A percentile compares a stretch with the other conserved stretches of the same genome.
Evolutionary conservation across 1,140 invertebrate genomes (phyloP).

Genomic region (Drosophila burlai): DNA sequence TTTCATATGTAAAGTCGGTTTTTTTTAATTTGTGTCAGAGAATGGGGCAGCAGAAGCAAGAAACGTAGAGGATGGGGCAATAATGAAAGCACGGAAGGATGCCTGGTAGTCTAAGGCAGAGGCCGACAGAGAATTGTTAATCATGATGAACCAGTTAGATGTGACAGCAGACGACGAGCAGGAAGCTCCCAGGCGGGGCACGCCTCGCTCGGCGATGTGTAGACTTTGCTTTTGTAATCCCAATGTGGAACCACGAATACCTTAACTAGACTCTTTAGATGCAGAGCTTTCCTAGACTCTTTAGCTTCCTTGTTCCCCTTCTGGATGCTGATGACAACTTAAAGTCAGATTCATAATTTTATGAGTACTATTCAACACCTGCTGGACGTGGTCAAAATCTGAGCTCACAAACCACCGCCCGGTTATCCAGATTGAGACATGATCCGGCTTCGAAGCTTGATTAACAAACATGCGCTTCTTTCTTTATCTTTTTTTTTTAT

Average conservation of each 20-base stretch:
- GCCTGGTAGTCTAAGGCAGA: neutral
- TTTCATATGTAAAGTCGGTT: slow-evolving; percentile 14
- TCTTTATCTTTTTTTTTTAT: neutral
- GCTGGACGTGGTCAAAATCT: neutral
- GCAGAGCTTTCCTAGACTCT: neutral
- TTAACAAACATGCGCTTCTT: neutral
- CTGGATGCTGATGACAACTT: neutral
- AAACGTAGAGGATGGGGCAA: neutral
- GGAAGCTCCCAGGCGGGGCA: slow-evolving; percentile 18
- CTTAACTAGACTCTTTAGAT: neutral
- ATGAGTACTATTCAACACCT: neutral
- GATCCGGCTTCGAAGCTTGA: slow-evolving; percentile 51
- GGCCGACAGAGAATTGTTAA: slow-evolving; percentile 59
- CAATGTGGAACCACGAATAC: neutral
- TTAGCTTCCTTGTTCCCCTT: too few species aligned
- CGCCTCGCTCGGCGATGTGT: neutral
- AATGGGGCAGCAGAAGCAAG: too few species aligned
- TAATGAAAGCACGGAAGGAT: slow-evolving; percentile 23
- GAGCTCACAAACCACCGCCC: neutral
- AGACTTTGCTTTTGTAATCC: neutral
- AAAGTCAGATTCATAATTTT: neutral
- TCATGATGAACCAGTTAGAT: slow-evolving; percentile 81
- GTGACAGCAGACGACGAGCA: slow-evolving; percentile 36
- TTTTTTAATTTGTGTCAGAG: slow-evolving; percentile 59
- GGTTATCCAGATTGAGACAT: neutral